Conservation (phyloP, 2,113 vertebrate genomes). For the Myiozetetes cayanensis region DNA sequence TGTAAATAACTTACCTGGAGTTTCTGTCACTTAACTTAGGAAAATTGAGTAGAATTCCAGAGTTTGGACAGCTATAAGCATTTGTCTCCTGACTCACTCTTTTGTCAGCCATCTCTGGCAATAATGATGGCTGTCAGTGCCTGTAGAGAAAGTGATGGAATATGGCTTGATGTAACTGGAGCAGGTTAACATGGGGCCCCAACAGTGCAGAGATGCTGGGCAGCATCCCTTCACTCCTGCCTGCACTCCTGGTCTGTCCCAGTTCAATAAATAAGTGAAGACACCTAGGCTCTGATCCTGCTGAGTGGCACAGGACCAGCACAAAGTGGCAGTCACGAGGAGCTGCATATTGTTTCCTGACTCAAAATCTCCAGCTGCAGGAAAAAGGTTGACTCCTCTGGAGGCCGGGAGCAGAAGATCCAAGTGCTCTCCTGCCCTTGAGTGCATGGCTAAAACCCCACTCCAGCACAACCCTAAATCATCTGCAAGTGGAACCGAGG, state of each 20-base stretch:
- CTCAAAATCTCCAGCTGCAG: slow-evolving; percentile 21
- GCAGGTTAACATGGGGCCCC: not conserved
- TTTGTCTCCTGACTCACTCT: not conserved
- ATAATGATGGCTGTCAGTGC: slow-evolving; percentile 4
- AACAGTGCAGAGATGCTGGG: not conserved
- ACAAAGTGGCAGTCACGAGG: slow-evolving; percentile 16
- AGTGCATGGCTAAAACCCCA: not conserved
- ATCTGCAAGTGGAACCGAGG: not conserved
- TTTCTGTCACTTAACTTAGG: not conserved
- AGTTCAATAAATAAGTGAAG: not conserved
- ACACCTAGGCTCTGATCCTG: not conserved
- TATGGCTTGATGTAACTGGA: slow-evolving; percentile 30
- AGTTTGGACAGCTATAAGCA: not conserved
- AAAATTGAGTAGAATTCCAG: not conserved
- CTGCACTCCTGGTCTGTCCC: not conserved
- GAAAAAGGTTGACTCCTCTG: not conserved
- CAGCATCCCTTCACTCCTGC: not conserved
- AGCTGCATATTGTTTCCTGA: not conserved
- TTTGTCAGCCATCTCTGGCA: not conserved
- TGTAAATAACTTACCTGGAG: not conserved
- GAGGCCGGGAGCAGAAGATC: not conserved
- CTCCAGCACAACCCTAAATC: not conserved
- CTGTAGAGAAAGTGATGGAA: not conserved
- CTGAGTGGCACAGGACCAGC: not conserved
- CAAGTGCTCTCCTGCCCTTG: slow-evolving; percentile 7